Percentiles rank a stretch among this genome's conserved stretches.
These are phyloP conservation scores for Nemotelus pantherinus DNA, from an alignment of 2,888 invertebrate genomes.

Conservation along the genomic window DNA sequence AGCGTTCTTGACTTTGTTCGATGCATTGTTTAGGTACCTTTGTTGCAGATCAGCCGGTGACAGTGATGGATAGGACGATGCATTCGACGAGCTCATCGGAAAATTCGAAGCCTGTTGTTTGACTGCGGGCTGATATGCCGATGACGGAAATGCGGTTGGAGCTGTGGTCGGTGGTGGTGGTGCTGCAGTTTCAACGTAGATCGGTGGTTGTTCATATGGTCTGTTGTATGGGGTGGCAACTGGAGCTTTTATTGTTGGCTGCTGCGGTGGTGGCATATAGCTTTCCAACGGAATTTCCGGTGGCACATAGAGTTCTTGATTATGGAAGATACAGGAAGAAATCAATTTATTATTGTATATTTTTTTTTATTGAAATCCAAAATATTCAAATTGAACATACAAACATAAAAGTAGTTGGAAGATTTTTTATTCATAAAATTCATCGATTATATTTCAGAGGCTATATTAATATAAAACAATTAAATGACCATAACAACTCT, in stretches of 20 bases:
- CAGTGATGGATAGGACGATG: conserved; percentile 9
- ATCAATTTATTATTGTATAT: background rate
- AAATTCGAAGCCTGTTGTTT: conserved; percentile 11
- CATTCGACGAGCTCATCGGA: conserved; percentile 1
- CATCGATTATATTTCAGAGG: too few relatives aligned
- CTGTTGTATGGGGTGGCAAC: conserved; percentile 64
- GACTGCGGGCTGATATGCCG: conserved; percentile 28
- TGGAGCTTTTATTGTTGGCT: conserved; percentile 60
- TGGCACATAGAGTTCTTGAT: conserved; percentile 61
- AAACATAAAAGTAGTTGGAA: too few relatives aligned
- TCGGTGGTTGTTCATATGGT: conserved; percentile 53
- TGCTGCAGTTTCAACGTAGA: conserved; percentile 49
- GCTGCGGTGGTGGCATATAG: conserved; percentile 60
- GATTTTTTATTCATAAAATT: too few relatives aligned
- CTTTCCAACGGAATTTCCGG: conserved; percentile 63
- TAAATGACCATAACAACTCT: too few relatives aligned
- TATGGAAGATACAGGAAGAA: too few relatives aligned
- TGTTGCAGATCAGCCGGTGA: conserved; percentile 6
- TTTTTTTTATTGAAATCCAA: background rate
- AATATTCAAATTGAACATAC: too few relatives aligned
- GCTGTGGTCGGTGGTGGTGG: conserved; percentile 49
- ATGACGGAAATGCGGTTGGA: background rate
- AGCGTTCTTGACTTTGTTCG: conserved; percentile 23
- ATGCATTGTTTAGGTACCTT: conserved; percentile 26
- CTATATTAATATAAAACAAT: too few relatives aligned